phyloP scores from a whole-genome alignment of 2,113 vertebrate species.

The Chamaea fasciata region DNA sequence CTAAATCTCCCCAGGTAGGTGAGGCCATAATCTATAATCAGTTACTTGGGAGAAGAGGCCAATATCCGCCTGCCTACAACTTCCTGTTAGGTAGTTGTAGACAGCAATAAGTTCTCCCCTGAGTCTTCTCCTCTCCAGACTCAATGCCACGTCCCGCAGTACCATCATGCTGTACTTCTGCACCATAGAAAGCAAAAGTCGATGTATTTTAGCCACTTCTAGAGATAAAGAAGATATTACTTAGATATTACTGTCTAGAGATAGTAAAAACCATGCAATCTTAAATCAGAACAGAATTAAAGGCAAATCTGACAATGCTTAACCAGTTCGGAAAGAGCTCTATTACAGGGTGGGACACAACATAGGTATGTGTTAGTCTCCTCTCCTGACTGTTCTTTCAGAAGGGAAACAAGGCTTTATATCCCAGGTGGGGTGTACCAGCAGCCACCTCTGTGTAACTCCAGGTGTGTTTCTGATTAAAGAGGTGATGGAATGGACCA shows the following conservation, averaged over 20 bases:
- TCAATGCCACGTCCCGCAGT: accelerated
- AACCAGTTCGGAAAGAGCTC: background rate
- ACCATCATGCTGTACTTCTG: background rate
- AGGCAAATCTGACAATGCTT: background rate
- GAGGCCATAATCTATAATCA: background rate
- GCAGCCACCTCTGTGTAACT: background rate
- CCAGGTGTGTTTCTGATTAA: background rate
- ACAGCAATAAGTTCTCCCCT: background rate
- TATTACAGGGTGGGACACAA: background rate
- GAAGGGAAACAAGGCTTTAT: background rate
- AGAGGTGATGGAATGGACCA: background rate
- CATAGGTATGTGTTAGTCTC: background rate
- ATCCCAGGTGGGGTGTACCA: background rate
- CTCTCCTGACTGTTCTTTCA: background rate
- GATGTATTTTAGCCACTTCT: background rate
- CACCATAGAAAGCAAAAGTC: background rate
- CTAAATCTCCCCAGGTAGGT: background rate
- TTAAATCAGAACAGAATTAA: background rate
- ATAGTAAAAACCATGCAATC: background rate
- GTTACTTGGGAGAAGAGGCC: background rate
- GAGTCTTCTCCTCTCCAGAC: background rate
- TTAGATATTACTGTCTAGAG: background rate
- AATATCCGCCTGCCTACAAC: too few relatives aligned
- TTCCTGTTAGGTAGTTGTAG: background rate
- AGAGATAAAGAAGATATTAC: too few relatives aligned